These are phyloP conservation scores for Hemistola chrysoprasaria DNA, from an alignment of 2,888 invertebrate species.

Conservation along the genomic window DNA sequence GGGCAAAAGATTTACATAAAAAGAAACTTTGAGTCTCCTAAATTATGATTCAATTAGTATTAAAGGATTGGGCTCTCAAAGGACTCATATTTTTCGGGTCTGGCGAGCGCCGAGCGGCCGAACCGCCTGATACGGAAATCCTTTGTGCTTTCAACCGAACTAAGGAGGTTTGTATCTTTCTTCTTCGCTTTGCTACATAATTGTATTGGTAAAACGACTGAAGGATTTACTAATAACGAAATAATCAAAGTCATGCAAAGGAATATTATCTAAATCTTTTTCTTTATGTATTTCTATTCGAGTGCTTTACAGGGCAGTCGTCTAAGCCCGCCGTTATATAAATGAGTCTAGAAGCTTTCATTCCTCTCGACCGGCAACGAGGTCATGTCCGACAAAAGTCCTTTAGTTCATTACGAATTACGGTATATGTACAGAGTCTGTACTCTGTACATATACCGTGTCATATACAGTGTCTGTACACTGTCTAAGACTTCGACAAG, in stretches of 20 bases:
- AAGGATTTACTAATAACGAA: slow-evolving; percentile 43
- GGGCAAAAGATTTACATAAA: slow-evolving; percentile 78
- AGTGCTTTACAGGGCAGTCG: slow-evolving; percentile 28
- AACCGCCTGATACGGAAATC: slow-evolving; percentile 53
- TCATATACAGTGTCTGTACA: too few species aligned
- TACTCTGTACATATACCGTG: too few species aligned
- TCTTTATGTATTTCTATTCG: slow-evolving; percentile 31
- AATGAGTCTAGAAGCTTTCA: slow-evolving; percentile 30
- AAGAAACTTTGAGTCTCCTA: slow-evolving; percentile 76
- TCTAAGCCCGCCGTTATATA: slow-evolving; percentile 33
- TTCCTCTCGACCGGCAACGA: slow-evolving; percentile 33
- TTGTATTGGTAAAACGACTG: slow-evolving; percentile 61
- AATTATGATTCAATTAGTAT: slow-evolving; percentile 83
- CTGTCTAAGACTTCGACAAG: too few species aligned
- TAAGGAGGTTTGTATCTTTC: slow-evolving; percentile 70
- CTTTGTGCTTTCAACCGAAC: slow-evolving; percentile 76
- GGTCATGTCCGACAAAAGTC: slow-evolving; percentile 40
- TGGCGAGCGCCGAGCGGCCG: slow-evolving; percentile 46
- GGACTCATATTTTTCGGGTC: slow-evolving; percentile 76
- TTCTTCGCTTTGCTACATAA: slow-evolving; percentile 57
- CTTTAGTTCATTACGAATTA: slow-evolving; percentile 57
- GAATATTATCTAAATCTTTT: slow-evolving; percentile 32
- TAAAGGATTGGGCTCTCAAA: slow-evolving; percentile 78
- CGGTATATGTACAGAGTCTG: slow-evolving; percentile 34
- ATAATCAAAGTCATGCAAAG: slow-evolving; percentile 33